Percentiles rank a stretch among this genome's conserved stretches.
Evolutionary conservation across 2,113 vertebrate genomes (phyloP).

Genomic region (Corythornis madagascariensis): DNA sequence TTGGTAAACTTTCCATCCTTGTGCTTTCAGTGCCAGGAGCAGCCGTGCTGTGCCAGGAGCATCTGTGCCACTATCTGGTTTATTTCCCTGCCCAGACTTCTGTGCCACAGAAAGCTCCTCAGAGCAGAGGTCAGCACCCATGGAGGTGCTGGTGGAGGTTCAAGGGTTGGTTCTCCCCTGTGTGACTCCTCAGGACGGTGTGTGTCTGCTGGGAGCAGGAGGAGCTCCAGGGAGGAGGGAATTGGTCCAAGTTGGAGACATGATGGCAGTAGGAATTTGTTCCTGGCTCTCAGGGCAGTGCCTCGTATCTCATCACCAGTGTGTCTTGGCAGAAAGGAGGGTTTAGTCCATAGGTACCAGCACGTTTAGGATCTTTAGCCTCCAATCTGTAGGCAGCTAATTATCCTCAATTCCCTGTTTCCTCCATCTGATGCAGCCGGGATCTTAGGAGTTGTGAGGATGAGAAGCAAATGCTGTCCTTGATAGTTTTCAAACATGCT

Average conservation of each 20-base stretch:
- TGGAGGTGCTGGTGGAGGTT: background rate
- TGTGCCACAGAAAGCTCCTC: background rate
- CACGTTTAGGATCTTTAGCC: background rate
- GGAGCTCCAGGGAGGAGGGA: rapidly evolving
- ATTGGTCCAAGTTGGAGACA: background rate
- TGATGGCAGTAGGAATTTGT: rapidly evolving
- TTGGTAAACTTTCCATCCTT: background rate
- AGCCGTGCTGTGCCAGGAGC: background rate
- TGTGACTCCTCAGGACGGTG: rapidly evolving
- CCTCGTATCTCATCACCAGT: background rate
- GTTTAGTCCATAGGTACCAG: background rate
- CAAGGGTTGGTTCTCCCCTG: rapidly evolving
- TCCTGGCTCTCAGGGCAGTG: background rate
- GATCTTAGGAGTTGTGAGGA: background rate
- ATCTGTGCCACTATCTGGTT: background rate
- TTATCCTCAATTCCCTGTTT: background rate
- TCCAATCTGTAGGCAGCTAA: background rate
- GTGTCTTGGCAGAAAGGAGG: background rate
- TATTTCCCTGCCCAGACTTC: background rate
- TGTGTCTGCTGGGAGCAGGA: background rate
- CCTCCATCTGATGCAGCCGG: background rate
- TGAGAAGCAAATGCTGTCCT: background rate
- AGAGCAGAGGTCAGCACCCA: background rate
- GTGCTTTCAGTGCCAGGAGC: background rate
- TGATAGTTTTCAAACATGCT: conserved; percentile 29